Evolutionary conservation across 2,797 vertebrate species (phyloP).

Genomic region (Lithobates sylvaticus): DNA sequence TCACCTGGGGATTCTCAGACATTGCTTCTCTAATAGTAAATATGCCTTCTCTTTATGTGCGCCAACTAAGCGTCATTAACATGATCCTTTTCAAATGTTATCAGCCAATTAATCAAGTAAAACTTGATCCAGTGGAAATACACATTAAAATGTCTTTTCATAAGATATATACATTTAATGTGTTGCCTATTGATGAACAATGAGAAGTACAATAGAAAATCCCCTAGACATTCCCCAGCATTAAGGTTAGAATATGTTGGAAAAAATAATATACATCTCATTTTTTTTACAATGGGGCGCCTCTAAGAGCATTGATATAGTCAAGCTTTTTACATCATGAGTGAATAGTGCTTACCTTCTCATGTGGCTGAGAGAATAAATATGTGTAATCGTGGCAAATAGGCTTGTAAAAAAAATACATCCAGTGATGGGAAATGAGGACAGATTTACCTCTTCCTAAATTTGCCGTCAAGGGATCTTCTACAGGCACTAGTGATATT

Average conservation of each 20-base stretch:
- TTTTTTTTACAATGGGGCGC: too few relatives aligned
- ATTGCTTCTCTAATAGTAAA: slow-evolving; percentile 10
- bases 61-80: slow-evolving; percentile 25
- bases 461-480: too few relatives aligned
- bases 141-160: neutral
- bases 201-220: neutral
- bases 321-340: too few relatives aligned
- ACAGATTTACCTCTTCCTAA: too few relatives aligned
- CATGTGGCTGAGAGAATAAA: too few relatives aligned
- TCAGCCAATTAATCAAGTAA: slow-evolving; percentile 33
- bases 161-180: neutral
- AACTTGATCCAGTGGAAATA: slow-evolving; percentile 26
- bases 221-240: neutral
- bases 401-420: too few relatives aligned
- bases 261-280: too few relatives aligned
- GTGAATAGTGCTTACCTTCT: too few relatives aligned
- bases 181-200: slow-evolving; percentile 15
- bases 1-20: slow-evolving; percentile 15
- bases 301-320: too few relatives aligned
- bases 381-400: too few relatives aligned
- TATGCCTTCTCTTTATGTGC: slow-evolving; percentile 1
- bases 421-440: too few relatives aligned
- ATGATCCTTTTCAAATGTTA: slow-evolving; percentile 11
- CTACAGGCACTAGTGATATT: too few relatives aligned
- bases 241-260: neutral